These are phyloP conservation scores for Drosophila tsacasi DNA, from an alignment of 1,140 invertebrate species.

Conservation along the genomic window DNA sequence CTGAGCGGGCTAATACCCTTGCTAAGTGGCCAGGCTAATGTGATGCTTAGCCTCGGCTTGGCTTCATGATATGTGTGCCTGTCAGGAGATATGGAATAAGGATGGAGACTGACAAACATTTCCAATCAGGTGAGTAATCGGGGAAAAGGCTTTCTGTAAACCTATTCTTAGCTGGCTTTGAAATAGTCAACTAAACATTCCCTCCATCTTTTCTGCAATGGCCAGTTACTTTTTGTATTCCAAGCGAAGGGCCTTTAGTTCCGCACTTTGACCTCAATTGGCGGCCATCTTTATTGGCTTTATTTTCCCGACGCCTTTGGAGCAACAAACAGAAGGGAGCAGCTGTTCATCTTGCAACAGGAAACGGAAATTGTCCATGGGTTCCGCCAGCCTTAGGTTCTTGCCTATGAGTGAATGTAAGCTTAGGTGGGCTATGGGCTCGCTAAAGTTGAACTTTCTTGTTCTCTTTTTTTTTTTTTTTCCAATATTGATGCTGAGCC, in stretches of 20 bases:
- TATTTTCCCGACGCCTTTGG: conserved; percentile 52
- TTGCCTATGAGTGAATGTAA: conserved; percentile 15
- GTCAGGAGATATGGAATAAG: conserved; percentile 15
- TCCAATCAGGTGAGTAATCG: conserved; percentile 31
- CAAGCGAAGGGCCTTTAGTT: background rate
- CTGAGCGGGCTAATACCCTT: conserved; percentile 29
- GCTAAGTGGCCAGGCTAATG: conserved; percentile 63
- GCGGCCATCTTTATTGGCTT: conserved; percentile 60
- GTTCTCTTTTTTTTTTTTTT: conserved; percentile 42
- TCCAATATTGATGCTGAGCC: conserved; percentile 36
- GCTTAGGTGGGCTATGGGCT: conserved; percentile 18
- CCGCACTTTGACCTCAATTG: conserved; percentile 38
- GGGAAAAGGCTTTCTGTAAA: background rate
- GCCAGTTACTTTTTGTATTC: background rate
- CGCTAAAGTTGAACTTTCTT: conserved; percentile 58
- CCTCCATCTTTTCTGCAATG: too few species aligned
- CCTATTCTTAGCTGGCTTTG: background rate
- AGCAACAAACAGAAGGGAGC: conserved; percentile 28
- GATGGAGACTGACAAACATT: background rate
- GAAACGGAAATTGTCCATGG: conserved; percentile 79
- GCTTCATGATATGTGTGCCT: conserved; percentile 53
- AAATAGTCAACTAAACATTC: background rate
- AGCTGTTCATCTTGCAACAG: conserved; percentile 74
- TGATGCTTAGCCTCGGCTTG: conserved; percentile 55
- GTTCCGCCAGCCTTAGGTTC: conserved; percentile 46